Percentiles rank a stretch among this genome's conserved stretches.
Evolutionary conservation across 1,140 invertebrate species (phyloP).

Genomic region (Coenobita brevimanus): DNA sequence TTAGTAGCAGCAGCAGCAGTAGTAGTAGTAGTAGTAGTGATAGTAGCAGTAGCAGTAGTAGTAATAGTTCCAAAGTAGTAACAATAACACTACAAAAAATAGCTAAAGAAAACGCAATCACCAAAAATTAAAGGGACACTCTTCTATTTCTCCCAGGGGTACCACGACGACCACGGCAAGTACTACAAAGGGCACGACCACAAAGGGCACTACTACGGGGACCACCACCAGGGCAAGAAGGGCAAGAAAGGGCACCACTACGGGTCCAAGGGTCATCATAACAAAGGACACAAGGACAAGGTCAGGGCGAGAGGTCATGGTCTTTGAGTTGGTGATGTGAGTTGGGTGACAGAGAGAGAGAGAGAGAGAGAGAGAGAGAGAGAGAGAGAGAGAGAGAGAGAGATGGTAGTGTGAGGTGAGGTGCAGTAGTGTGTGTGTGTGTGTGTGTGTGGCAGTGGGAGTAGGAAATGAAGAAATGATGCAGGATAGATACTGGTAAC

Average conservation of each 20-base stretch:
- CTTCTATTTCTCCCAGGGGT: constrained; percentile 16
- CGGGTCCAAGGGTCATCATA: constrained; percentile 63
- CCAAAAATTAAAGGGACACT: too few species aligned
- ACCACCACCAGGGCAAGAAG: constrained; percentile 56
- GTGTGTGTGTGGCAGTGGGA: too few species aligned
- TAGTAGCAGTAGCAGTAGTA: too few species aligned
- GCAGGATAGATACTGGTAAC: too few species aligned
- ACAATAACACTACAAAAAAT: not conserved
- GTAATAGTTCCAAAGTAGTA: too few species aligned
- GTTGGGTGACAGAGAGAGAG: not conserved
- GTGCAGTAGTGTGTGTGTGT: too few species aligned
- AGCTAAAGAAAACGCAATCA: too few species aligned
- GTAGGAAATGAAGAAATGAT: too few species aligned
- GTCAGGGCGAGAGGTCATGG: too few species aligned
- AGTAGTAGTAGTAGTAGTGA: too few species aligned
- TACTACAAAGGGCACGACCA: constrained; percentile 64
- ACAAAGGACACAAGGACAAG: constrained; percentile 68
- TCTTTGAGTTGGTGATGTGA: not conserved
- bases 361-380: not conserved
- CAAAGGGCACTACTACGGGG: constrained; percentile 63
- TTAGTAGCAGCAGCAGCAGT: too few species aligned
- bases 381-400: not conserved
- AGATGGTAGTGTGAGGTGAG: too few species aligned
- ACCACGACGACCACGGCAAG: constrained; percentile 61
- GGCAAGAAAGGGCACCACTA: constrained; percentile 68